Conservation (phyloP, 2,888 invertebrate genomes). For the Auanema sp. region DNA sequence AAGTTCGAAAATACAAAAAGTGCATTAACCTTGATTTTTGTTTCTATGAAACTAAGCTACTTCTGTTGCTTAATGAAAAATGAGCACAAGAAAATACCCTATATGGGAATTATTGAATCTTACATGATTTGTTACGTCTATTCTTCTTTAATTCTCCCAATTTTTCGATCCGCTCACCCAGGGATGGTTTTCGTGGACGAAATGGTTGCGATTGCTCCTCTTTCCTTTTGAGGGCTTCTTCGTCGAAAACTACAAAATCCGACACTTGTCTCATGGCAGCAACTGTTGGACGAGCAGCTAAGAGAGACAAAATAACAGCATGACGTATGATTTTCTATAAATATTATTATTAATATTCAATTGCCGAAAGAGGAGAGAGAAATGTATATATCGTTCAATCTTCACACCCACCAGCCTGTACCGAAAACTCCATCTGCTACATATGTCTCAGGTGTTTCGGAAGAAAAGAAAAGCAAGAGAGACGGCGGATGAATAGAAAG, state of each 20-base stretch:
- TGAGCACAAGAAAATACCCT: no score
- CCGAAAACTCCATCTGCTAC: slow-evolving; percentile 1
- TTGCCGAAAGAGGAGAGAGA: background rate
- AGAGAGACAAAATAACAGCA: background rate
- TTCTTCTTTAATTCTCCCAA: no score
- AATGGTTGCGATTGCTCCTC: no score
- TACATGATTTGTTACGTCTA: no score
- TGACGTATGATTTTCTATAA: slow-evolving; percentile 2
- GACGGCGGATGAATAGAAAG: background rate
- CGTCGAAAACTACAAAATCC: background rate
- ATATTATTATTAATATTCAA: slow-evolving; percentile 1
- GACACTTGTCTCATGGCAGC: slow-evolving; percentile 5
- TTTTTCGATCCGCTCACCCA: no score
- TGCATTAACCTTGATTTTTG: no score
- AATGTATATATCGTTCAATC: background rate
- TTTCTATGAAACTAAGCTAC: no score
- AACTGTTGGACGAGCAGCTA: slow-evolving; percentile 1
- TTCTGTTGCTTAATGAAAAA: no score
- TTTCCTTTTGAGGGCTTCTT: background rate
- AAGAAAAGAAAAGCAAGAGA: background rate
- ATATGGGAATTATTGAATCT: no score
- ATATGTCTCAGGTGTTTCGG: background rate
- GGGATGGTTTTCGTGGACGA: no score
- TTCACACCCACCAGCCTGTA: background rate
- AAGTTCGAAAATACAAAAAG: no score